A percentile compares a stretch with the other conserved stretches of the same genome.
Evolutionary conservation across 1,140 invertebrate species (phyloP).

Genomic region (Diorhabda sublineata): DNA sequence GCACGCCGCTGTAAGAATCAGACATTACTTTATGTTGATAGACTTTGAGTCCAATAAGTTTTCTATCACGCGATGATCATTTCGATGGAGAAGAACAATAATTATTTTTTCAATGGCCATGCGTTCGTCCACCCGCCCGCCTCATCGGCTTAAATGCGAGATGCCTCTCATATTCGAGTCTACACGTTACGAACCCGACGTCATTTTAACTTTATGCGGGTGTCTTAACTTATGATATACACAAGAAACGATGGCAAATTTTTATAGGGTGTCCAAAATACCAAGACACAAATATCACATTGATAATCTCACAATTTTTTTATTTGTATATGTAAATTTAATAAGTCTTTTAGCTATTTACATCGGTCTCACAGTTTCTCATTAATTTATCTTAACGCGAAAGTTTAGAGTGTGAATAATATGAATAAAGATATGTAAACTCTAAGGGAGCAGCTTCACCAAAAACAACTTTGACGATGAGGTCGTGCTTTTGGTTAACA

Average conservation of each 20-base stretch:
- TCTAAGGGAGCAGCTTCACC: too few species aligned
- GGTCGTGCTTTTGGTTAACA: too few species aligned
- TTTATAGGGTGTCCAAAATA: background rate
- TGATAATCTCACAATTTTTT: too few species aligned
- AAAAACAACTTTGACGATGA: too few species aligned
- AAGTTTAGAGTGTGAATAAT: too few species aligned
- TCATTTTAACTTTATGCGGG: constrained; percentile 19
- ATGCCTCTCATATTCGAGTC: background rate
- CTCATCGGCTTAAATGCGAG: background rate
- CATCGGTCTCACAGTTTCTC: too few species aligned
- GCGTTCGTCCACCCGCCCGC: background rate
- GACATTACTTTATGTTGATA: constrained; percentile 22
- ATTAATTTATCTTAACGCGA: too few species aligned
- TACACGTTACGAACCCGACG: constrained; percentile 10
- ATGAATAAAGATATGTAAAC: too few species aligned
- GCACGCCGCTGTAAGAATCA: constrained; percentile 3
- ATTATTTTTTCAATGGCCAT: constrained; percentile 21
- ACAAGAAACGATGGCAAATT: constrained; percentile 17
- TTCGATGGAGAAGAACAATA: constrained; percentile 17
- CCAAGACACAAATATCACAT: too few species aligned
- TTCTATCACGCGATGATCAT: constrained; percentile 21
- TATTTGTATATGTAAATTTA: too few species aligned
- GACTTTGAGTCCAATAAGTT: constrained; percentile 18
- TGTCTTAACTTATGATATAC: constrained; percentile 22
- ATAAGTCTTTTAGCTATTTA: too few species aligned